Conservation (phyloP, 2,888 invertebrate genomes). For the Callinectes sapidus region DNA sequence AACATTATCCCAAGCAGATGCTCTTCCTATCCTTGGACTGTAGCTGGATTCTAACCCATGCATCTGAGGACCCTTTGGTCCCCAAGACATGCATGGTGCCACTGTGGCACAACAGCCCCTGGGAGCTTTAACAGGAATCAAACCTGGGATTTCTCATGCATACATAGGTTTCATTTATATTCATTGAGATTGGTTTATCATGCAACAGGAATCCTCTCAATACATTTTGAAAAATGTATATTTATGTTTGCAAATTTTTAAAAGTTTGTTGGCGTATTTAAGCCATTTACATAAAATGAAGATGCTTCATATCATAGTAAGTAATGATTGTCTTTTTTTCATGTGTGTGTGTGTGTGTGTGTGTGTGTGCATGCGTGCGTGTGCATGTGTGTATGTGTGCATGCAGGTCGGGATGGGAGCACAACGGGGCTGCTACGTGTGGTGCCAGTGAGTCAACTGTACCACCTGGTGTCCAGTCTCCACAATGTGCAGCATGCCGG, state of each 20-base stretch:
- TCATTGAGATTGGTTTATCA: neutral
- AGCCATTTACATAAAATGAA: neutral
- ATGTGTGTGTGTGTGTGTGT: neutral
- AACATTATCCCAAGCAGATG: too few species aligned
- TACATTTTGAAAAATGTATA: neutral
- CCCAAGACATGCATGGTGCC: too few species aligned
- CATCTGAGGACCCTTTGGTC: too few species aligned
- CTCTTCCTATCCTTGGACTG: too few species aligned
- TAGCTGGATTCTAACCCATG: too few species aligned
- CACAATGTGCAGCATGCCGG: conserved; percentile 1
- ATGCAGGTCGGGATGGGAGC: neutral
- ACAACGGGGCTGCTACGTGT: conserved; percentile 2
- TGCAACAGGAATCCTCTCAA: neutral
- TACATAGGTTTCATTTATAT: neutral
- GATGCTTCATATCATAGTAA: neutral
- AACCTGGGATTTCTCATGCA: too few species aligned
- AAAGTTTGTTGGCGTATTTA: neutral
- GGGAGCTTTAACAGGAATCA: too few species aligned
- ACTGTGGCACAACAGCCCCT: too few species aligned
- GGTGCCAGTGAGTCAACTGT: neutral
- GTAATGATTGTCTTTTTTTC: neutral
- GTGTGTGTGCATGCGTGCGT: neutral
- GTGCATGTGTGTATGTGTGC: neutral
- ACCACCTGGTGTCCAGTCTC: conserved; percentile 21
- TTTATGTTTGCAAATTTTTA: neutral